These are phyloP conservation scores for Hydractinia symbiolongicarpus DNA, from an alignment of 30 jellyfish, hydroid and myxozoan species.

Conservation along the genomic window DNA sequence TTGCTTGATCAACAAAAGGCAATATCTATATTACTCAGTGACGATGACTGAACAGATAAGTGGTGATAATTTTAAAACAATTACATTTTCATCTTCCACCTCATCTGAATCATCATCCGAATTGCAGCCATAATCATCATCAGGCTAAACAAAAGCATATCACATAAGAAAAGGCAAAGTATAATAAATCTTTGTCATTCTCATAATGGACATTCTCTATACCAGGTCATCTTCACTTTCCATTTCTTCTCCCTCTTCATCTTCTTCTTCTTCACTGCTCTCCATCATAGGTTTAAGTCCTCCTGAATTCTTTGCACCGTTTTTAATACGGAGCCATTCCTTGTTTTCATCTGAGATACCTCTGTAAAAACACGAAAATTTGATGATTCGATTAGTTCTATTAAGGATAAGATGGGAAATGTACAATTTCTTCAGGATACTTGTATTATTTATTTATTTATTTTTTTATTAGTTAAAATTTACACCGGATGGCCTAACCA, in stretches of 20 bases:
- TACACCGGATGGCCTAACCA: too few species aligned
- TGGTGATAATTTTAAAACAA: neutral
- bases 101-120: neutral
- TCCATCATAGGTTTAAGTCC: neutral
- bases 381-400: neutral
- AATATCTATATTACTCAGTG: too few species aligned
- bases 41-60: too few species aligned
- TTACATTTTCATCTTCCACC: constrained; percentile 57
- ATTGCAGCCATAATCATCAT: neutral
- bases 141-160: neutral
- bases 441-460: too few species aligned
- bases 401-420: neutral
- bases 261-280: neutral
- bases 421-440: too few species aligned
- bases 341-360: constrained; percentile 10
- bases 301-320: neutral
- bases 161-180: neutral
- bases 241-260: neutral
- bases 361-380: neutral
- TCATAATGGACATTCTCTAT: neutral
- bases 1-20: too few species aligned
- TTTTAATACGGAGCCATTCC: neutral
- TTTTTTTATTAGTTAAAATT: too few species aligned
- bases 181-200: neutral
- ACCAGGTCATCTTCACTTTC: neutral